phyloP scores from a whole-genome alignment of 2,888 invertebrate species.

The Amiota minor region DNA sequence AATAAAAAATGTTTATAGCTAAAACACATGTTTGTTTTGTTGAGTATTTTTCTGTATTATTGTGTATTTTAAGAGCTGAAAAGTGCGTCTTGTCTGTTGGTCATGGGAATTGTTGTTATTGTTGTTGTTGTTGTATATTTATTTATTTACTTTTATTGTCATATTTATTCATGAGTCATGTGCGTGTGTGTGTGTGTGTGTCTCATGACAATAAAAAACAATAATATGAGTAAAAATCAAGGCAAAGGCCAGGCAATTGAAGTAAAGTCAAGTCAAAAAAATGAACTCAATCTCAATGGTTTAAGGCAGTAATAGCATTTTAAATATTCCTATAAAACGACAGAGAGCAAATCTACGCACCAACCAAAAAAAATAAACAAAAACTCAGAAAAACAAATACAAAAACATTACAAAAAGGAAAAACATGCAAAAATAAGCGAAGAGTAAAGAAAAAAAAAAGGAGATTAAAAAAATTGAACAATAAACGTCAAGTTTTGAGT shows the following conservation, averaged over 20 bases:
- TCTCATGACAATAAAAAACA: background rate
- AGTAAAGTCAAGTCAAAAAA: no score
- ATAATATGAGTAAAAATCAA: slow-evolving; percentile 7
- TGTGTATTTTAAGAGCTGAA: no score
- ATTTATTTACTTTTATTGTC: background rate
- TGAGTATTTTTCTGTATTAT: no score
- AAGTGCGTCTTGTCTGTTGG: background rate
- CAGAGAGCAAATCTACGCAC: slow-evolving; percentile 3
- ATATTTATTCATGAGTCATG: slow-evolving; percentile 8
- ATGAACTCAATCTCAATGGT: background rate
- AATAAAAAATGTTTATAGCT: no score
- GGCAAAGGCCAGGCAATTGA: background rate
- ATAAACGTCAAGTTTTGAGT: slow-evolving; percentile 38
- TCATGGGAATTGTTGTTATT: slow-evolving; percentile 1
- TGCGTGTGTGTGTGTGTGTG: background rate
- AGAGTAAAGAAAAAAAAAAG: background rate
- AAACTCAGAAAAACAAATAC: background rate
- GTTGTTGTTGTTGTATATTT: background rate
- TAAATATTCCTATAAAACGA: background rate
- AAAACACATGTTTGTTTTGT: no score
- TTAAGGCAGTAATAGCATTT: background rate
- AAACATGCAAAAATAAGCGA: background rate
- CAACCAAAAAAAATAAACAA: no score
- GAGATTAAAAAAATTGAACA: slow-evolving; percentile 26
- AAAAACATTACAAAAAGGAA: background rate